A percentile compares a stretch with the other conserved stretches of the same genome.
Evolutionary conservation across 2,113 vertebrate species (phyloP).

Genomic region (Illadopsis cleaveri): DNA sequence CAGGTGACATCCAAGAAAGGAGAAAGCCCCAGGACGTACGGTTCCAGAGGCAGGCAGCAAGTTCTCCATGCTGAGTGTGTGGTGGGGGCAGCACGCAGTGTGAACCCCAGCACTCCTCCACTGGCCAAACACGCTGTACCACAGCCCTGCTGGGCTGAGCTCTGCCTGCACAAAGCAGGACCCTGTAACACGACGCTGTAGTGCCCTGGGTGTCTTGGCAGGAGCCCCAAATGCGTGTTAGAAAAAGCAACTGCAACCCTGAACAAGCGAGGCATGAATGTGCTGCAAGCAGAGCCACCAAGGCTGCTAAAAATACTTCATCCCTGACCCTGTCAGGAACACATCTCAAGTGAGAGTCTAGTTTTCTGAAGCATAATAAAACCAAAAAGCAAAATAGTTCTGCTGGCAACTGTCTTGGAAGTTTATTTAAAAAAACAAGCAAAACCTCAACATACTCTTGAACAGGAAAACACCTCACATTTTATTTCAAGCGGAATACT

Average conservation of each 20-base stretch:
- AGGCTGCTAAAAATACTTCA: constrained; percentile 58
- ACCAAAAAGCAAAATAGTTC: not conserved
- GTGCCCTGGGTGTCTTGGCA: constrained; percentile 67
- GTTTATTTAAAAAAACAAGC: not conserved
- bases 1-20: not conserved
- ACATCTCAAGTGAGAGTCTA: not conserved
- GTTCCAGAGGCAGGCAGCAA: constrained; percentile 43
- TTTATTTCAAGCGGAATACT: not conserved
- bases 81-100: not conserved
- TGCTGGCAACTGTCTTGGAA: not conserved
- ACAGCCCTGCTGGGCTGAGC: constrained; percentile 19
- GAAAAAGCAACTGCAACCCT: constrained; percentile 68
- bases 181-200: constrained; percentile 67
- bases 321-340: constrained; percentile 14
- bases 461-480: not conserved
- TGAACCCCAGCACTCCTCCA: not conserved
- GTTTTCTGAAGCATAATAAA: not conserved
- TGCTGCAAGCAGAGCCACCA: not conserved
- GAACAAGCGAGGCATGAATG: constrained; percentile 56
- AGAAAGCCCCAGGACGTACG: constrained; percentile 30
- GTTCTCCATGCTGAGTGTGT: constrained; percentile 50
- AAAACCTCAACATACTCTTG: fast-evolving
- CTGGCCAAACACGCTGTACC: constrained; percentile 46
- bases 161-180: constrained; percentile 68
- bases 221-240: constrained; percentile 39